phyloP scores from a whole-genome alignment of 2,797 vertebrate genomes.

The Spinibarbus caldwelli region DNA sequence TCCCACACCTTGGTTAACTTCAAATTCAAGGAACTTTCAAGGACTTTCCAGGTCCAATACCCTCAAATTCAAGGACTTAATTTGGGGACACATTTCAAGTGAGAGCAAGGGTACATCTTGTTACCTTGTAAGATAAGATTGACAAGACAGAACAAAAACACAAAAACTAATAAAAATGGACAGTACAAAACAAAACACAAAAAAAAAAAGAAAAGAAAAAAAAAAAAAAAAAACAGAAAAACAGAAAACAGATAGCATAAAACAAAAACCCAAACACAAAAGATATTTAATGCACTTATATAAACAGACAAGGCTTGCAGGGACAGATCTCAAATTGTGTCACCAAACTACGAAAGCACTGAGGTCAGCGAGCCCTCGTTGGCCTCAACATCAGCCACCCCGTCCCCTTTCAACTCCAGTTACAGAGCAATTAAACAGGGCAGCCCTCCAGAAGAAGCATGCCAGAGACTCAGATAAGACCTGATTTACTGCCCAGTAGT shows the following conservation, averaged over 20 bases:
- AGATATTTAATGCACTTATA: not conserved
- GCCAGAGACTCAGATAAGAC: constrained; percentile 12
- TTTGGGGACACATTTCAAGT: too few relatives aligned
- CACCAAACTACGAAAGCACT: not conserved
- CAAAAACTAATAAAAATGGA: not conserved
- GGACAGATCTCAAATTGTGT: not conserved
- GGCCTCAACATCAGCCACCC: constrained; percentile 2
- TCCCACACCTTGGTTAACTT: too few relatives aligned
- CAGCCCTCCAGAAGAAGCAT: constrained; percentile 4
- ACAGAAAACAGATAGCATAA: not conserved
- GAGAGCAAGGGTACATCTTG: too few relatives aligned
- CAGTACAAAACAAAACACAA: not conserved
- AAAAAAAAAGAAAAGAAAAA: not conserved
- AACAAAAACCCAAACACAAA: not conserved
- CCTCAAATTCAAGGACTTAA: too few relatives aligned
- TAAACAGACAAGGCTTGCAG: not conserved
- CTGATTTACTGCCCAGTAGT: constrained; percentile 20
- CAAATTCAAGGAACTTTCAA: too few relatives aligned
- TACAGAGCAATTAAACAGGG: constrained; percentile 7
- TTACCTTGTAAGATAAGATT: too few relatives aligned
- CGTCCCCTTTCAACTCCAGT: not conserved
- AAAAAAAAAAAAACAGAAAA: not conserved
- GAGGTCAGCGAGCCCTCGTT: not conserved
- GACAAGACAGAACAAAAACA: too few relatives aligned
- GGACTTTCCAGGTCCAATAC: too few relatives aligned